Evolutionary conservation across 2,888 invertebrate genomes (phyloP).

Genomic region (Eupithecia inturbata): DNA sequence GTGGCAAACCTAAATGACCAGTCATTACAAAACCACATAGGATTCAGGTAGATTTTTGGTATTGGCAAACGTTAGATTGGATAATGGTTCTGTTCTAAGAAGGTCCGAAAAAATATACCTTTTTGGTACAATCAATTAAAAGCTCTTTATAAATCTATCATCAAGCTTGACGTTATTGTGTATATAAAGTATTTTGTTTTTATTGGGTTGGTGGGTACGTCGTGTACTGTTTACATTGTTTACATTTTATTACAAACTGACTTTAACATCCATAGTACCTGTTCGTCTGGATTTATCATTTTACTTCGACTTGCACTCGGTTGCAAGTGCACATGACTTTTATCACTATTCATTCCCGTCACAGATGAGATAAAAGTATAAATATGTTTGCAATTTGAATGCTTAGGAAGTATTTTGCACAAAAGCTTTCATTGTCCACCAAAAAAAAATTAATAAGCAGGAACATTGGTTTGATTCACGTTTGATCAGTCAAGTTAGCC

Average conservation of each 20-base stretch:
- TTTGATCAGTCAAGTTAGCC: conserved; percentile 16
- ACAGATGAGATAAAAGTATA: background rate
- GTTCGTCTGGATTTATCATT: background rate
- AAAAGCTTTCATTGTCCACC: background rate
- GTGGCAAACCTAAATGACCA: conserved; percentile 26
- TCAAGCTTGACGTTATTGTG: background rate
- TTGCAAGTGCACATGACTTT: background rate
- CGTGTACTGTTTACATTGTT: background rate
- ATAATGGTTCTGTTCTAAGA: background rate
- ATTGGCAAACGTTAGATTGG: background rate
- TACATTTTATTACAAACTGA: background rate
- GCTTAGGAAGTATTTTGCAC: background rate
- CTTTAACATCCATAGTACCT: background rate
- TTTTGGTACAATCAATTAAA: background rate
- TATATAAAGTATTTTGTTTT: background rate
- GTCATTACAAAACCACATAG: conserved; percentile 28
- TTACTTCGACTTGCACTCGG: background rate
- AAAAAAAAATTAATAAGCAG: background rate
- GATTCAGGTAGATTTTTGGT: conserved; percentile 19
- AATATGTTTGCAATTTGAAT: background rate
- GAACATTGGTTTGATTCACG: conserved; percentile 3
- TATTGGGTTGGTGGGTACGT: background rate
- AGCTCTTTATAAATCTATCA: background rate
- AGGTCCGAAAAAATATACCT: background rate
- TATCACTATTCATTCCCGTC: background rate